phyloP scores from a whole-genome alignment of 1,140 invertebrate genomes.

The Vollenhovia emeryi region DNA sequence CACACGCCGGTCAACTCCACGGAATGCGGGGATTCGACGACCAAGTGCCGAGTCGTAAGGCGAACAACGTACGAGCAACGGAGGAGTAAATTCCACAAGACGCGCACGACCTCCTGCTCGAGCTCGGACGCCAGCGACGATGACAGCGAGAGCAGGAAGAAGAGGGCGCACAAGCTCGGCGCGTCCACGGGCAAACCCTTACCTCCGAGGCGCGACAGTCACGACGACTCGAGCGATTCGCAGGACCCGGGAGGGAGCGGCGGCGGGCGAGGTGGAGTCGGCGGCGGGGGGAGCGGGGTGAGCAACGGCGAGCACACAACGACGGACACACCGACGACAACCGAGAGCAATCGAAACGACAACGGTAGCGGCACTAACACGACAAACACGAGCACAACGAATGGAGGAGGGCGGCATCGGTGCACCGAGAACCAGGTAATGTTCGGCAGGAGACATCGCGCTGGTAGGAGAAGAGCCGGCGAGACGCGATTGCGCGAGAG shows the following conservation, averaged over 20 bases:
- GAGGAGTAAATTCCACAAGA: slow-evolving; percentile 90
- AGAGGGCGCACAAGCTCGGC: slow-evolving; percentile 90
- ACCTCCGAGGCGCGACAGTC: slow-evolving; percentile 89
- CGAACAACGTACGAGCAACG: slow-evolving; percentile 87
- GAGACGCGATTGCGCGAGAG: slow-evolving; percentile 91
- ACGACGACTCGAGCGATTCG: slow-evolving; percentile 92
- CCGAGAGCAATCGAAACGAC: slow-evolving; percentile 71
- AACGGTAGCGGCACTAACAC: slow-evolving; percentile 74
- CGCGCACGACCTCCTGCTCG: slow-evolving; percentile 94
- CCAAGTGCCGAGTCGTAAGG: slow-evolving; percentile 78
- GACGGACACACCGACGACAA: slow-evolving; percentile 69
- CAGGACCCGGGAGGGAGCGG: slow-evolving; percentile 88
- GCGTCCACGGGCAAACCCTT: slow-evolving; percentile 86
- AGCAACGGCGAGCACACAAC: slow-evolving; percentile 79
- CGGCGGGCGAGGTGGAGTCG: slow-evolving; percentile 77
- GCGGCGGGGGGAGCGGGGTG: slow-evolving; percentile 76
- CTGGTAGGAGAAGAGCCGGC: slow-evolving; percentile 86
- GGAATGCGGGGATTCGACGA: slow-evolving; percentile 21
- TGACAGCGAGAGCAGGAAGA: slow-evolving; percentile 93
- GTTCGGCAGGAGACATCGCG: slow-evolving; percentile 85
- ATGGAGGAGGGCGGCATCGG: slow-evolving; percentile 78
- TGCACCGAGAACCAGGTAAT: slow-evolving; percentile 77
- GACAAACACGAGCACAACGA: slow-evolving; percentile 73
- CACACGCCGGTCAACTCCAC: not conserved
- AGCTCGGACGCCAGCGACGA: slow-evolving; percentile 96